phyloP scores from a whole-genome alignment of 2,888 invertebrate genomes.

The Apamea crenata region DNA sequence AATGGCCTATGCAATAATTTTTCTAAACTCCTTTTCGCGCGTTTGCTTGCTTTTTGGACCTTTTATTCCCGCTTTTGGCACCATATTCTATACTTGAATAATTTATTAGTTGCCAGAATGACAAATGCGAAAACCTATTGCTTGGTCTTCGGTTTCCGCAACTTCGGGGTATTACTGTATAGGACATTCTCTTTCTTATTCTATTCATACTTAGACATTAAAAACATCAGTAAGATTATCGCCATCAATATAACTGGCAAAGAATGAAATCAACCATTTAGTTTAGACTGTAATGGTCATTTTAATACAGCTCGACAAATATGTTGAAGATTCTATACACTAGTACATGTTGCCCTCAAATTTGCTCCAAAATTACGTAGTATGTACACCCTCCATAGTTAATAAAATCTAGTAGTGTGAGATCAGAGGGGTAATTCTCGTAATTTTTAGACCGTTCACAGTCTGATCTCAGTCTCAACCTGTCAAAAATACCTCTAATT shows the following conservation, averaged over 20 bases:
- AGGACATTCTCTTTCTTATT: conserved; percentile 56
- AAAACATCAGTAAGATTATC: conserved; percentile 49
- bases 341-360: conserved; percentile 39
- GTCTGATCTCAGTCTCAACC: no score
- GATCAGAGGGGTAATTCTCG: no score
- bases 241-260: conserved; percentile 48
- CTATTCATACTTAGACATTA: conserved; percentile 45
- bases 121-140: conserved; percentile 22
- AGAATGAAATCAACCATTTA: conserved; percentile 33
- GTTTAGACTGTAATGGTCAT: conserved; percentile 40
- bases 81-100: conserved; percentile 39
- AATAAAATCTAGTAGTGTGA: conserved; percentile 25
- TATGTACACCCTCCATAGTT: conserved; percentile 56
- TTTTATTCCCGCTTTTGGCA: conserved; percentile 40
- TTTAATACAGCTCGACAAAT: conserved; percentile 37
- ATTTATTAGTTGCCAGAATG: conserved; percentile 33
- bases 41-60: conserved; percentile 43
- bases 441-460: no score
- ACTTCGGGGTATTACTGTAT: conserved; percentile 52
- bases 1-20: conserved; percentile 57
- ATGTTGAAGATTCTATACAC: conserved; percentile 29
- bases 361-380: conserved; percentile 57
- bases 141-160: conserved; percentile 22
- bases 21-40: conserved; percentile 7
- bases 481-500: no score